Evolutionary conservation across 2,888 invertebrate species (phyloP).

Genomic region (Caenorhabditis wallacei): DNA sequence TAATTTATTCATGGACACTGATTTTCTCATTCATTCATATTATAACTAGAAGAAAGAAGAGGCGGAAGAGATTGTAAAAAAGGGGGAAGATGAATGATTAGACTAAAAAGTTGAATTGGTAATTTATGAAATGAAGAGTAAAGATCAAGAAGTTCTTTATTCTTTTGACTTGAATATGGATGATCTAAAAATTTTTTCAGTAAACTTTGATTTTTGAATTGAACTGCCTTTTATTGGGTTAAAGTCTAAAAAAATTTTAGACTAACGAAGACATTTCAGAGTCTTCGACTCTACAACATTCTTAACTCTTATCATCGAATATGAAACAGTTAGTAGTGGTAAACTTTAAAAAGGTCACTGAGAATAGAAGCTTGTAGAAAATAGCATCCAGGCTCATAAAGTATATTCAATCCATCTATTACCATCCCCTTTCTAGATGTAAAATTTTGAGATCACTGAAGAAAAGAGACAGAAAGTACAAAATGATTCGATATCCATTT

Average conservation of each 20-base stretch:
- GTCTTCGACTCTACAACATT: no score
- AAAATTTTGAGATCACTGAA: not conserved
- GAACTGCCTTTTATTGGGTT: no score
- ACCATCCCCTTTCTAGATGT: no score
- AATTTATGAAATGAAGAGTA: constrained; percentile 5
- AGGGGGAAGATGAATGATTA: constrained; percentile 12
- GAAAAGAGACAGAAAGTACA: not conserved
- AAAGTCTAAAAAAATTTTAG: no score
- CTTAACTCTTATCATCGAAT: no score
- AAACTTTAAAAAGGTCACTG: no score
- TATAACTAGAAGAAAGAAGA: constrained; percentile 20
- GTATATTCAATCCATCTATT: no score
- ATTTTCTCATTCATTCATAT: constrained; percentile 39
- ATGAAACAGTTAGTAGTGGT: no score
- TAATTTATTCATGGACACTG: constrained; percentile 52
- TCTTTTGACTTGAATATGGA: not conserved
- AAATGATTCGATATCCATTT: not conserved
- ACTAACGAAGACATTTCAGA: no score
- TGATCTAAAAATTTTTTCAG: not conserved
- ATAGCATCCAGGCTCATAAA: no score
- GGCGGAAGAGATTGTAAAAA: constrained; percentile 9
- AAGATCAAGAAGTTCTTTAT: constrained; percentile 7
- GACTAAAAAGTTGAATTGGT: constrained; percentile 34
- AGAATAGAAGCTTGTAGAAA: no score
- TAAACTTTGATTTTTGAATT: not conserved